Evolutionary conservation across 30 jellyfish, hydroid and myxozoan species (phyloP).

Genomic region (Turritopsis rubra): DNA sequence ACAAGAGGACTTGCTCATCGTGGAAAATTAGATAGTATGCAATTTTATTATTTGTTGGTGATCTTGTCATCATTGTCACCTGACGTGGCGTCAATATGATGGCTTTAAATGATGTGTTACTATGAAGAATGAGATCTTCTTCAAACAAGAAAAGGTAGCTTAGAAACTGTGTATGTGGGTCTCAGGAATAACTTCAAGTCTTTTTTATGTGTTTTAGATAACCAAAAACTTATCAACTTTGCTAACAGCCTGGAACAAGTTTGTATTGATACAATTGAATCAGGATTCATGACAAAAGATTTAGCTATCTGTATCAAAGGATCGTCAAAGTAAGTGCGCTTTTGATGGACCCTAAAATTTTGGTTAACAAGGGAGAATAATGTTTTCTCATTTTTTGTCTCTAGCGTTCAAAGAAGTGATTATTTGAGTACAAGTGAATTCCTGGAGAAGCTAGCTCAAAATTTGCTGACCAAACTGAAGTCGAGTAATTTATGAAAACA

Average conservation of each 20-base stretch:
- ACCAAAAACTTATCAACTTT: constrained; percentile 55
- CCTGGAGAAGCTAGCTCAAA: constrained; percentile 61
- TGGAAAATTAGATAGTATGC: constrained; percentile 75
- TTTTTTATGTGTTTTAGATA: constrained; percentile 28
- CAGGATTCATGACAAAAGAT: constrained; percentile 85
- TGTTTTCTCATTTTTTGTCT: constrained; percentile 1
- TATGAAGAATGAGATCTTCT: too few relatives aligned
- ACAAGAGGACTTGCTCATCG: constrained; percentile 87
- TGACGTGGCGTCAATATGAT: neutral
- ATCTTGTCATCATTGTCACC: neutral
- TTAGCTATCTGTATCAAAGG: constrained; percentile 85
- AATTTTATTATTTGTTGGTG: neutral
- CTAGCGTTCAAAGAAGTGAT: constrained; percentile 50
- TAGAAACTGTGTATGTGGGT: too few relatives aligned
- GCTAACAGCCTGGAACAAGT: constrained; percentile 64
- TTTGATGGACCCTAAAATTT: neutral
- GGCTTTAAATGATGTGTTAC: too few relatives aligned
- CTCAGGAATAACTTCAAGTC: neutral
- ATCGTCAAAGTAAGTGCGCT: constrained; percentile 41
- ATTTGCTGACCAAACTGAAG: constrained; percentile 42
- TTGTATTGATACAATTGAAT: constrained; percentile 70
- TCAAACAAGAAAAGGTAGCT: too few relatives aligned
- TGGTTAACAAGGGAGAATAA: neutral
- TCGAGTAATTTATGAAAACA: neutral
- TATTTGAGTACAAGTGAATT: constrained; percentile 58